These are phyloP conservation scores for Anolis apletophallus DNA, from an alignment of 2,797 vertebrate genomes.

Conservation along the genomic window DNA sequence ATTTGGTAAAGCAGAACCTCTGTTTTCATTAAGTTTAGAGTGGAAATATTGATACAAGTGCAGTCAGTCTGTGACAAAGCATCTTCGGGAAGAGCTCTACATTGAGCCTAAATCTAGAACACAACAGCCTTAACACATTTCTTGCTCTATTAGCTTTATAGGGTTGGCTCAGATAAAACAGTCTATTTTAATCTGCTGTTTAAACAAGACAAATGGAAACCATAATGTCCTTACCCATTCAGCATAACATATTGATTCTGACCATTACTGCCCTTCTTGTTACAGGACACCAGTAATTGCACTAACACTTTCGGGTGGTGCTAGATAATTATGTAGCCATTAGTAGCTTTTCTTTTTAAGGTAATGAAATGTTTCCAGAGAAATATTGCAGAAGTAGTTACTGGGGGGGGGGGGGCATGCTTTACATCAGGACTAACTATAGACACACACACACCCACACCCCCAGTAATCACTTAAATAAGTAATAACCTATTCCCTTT, in stretches of 20 bases:
- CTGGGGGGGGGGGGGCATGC: background rate
- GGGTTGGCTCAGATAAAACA: constrained; percentile 46
- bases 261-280: constrained; percentile 24
- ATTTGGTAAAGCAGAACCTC: background rate
- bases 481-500: too few relatives aligned
- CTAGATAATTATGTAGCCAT: constrained; percentile 29
- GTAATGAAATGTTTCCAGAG: background rate
- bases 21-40: background rate
- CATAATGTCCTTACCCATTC: constrained; percentile 15
- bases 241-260: constrained; percentile 40
- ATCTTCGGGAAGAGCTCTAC: constrained; percentile 31
- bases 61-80: background rate
- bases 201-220: constrained; percentile 49
- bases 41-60: background rate
- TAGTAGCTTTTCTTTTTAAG: constrained; percentile 38
- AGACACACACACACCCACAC: too few relatives aligned
- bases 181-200: constrained; percentile 53
- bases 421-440: background rate
- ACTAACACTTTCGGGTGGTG: background rate
- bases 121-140: constrained; percentile 29
- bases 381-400: background rate
- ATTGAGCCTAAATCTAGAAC: constrained; percentile 15
- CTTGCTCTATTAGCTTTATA: constrained; percentile 7
- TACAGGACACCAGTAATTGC: constrained; percentile 35
- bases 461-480: too few relatives aligned